Evolutionary conservation across 2,797 vertebrate species (phyloP).

Genomic region (Gallinago nigripennis): DNA sequence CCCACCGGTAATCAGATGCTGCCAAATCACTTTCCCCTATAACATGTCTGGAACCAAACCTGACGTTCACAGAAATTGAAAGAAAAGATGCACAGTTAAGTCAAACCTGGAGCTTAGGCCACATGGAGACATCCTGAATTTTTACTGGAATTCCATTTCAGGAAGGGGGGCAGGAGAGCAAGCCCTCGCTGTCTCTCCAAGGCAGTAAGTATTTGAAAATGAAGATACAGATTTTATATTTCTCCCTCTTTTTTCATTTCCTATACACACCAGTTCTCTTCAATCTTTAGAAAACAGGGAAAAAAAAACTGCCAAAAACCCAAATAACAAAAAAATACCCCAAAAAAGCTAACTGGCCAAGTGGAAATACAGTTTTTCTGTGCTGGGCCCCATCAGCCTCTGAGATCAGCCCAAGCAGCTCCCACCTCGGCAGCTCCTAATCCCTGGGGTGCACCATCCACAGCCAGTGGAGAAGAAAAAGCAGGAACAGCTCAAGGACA

Average conservation of each 20-base stretch:
- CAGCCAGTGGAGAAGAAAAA: not conserved
- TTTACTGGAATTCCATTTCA: not conserved
- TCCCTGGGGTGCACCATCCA: not conserved
- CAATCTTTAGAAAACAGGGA: not conserved
- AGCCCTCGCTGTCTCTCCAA: not conserved
- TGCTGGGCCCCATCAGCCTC: not conserved
- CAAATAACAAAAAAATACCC: not conserved
- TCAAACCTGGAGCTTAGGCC: not conserved
- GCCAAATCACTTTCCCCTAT: not conserved
- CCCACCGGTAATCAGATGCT: not conserved
- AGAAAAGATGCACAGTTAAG: not conserved
- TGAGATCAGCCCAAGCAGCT: not conserved
- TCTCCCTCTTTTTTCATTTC: not conserved
- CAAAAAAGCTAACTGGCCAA: not conserved
- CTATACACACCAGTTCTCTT: not conserved
- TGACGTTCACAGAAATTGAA: not conserved
- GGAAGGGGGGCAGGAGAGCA: accelerated
- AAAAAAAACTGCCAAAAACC: not conserved
- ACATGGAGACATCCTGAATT: not conserved
- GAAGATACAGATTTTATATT: not conserved
- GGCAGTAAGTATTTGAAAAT: not conserved
- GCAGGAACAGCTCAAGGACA: not conserved
- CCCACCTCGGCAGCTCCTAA: not conserved
- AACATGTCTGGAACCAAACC: not conserved
- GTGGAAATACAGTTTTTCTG: not conserved